Conservation (phyloP, 2,113 vertebrate species). For the Petrocephalus zakoni region DNA sequence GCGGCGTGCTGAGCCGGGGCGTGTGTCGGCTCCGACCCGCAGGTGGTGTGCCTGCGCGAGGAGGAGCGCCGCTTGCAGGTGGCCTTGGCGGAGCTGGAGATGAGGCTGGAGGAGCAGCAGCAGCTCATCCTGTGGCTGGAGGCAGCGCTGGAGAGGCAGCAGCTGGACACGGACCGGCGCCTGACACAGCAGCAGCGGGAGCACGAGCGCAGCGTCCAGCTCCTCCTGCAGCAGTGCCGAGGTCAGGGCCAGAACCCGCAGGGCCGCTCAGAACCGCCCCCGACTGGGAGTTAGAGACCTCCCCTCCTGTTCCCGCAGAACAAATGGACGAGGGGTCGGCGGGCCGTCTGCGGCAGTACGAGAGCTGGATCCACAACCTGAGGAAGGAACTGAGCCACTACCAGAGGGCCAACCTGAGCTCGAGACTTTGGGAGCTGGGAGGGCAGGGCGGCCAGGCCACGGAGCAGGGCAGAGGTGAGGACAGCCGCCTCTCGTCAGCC, state of each 20-base stretch:
- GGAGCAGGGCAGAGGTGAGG: constrained; percentile 66
- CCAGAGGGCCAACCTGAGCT: constrained; percentile 71
- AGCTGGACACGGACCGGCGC: constrained; percentile 83
- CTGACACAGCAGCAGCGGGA: constrained; percentile 93
- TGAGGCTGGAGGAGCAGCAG: constrained; percentile 90
- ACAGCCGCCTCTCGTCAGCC: background rate
- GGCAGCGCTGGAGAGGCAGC: constrained; percentile 79
- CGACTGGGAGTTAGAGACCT: background rate
- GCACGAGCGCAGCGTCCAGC: constrained; percentile 81
- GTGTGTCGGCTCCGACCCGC: background rate
- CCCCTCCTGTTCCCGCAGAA: constrained; percentile 53
- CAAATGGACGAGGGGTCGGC: constrained; percentile 83
- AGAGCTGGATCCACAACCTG: constrained; percentile 78
- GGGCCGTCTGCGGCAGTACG: constrained; percentile 81
- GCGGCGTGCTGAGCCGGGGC: background rate
- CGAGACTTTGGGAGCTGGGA: constrained; percentile 61
- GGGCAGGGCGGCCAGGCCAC: constrained; percentile 42
- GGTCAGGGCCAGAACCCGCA: constrained; percentile 49
- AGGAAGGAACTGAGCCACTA: constrained; percentile 78
- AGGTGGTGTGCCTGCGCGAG: constrained; percentile 93
- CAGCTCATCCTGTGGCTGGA: constrained; percentile 81
- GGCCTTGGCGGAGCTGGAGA: constrained; percentile 82
- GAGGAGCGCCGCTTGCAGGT: constrained; percentile 89
- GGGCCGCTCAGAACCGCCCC: background rate
- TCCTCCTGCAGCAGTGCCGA: constrained; percentile 84